A percentile compares a stretch with the other conserved stretches of the same genome.
Evolutionary conservation across 2,797 vertebrate species (phyloP).

Genomic region (Sebastes nivosus): DNA sequence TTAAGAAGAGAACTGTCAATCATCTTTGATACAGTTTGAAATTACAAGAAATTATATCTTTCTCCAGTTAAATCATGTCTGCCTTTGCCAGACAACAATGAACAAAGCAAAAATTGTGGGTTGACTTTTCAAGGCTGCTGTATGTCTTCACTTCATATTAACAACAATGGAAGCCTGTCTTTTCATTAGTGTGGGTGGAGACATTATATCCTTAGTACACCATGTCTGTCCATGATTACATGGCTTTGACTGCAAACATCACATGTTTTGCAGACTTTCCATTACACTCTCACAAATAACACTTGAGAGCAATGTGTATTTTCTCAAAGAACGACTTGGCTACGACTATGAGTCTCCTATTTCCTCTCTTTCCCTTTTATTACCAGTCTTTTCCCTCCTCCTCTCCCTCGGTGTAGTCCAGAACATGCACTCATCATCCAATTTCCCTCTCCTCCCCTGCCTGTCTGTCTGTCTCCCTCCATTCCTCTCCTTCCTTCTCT

Average conservation of each 20-base stretch:
- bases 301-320: neutral
- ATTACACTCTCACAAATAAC: conserved; percentile 2
- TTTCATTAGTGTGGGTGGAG: conserved; percentile 6
- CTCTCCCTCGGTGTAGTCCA: conserved; percentile 42
- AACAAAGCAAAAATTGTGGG: conserved; percentile 17
- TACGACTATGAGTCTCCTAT: neutral
- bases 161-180: conserved; percentile 9
- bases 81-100: conserved; percentile 30
- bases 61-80: conserved; percentile 6
- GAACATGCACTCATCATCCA: conserved; percentile 65
- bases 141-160: conserved; percentile 4
- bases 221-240: conserved; percentile 3
- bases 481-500: conserved; percentile 69
- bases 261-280: neutral
- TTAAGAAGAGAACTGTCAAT: conserved; percentile 23
- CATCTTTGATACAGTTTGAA: conserved; percentile 12
- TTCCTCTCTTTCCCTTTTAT: conserved; percentile 18
- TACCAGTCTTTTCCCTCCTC: conserved; percentile 8
- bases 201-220: neutral
- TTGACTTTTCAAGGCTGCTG: conserved; percentile 2
- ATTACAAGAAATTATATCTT: conserved; percentile 19
- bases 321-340: neutral
- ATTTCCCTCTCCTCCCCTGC: conserved; percentile 54
- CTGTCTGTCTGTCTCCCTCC: conserved; percentile 48
- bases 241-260: neutral